These are phyloP conservation scores for Cichlasoma orientale DNA, from an alignment of 2,797 vertebrate genomes.

Conservation along the genomic window DNA sequence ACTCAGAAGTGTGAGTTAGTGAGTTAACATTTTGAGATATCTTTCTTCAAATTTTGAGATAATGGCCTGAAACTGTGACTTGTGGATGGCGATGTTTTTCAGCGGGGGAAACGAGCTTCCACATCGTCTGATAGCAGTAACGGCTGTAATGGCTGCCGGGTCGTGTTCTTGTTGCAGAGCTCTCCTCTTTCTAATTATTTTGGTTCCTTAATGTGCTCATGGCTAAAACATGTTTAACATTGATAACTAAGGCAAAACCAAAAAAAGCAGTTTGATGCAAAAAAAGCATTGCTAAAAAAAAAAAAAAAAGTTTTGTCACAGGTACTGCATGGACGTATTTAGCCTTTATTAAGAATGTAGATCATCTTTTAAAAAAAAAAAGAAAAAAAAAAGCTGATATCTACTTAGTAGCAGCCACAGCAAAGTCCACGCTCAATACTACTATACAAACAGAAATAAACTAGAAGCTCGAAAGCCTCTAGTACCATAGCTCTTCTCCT, in stretches of 20 bases:
- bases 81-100: too few species aligned
- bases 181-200: neutral
- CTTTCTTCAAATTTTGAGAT: too few species aligned
- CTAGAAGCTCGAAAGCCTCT: neutral
- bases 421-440: neutral
- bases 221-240: neutral
- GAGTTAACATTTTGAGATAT: too few species aligned
- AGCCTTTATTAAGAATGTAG: neutral
- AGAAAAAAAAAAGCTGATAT: too few species aligned
- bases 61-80: too few species aligned
- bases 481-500: neutral
- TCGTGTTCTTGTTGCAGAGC: neutral
- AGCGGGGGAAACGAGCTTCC: too few species aligned
- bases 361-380: neutral
- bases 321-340: rapidly evolving
- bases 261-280: neutral
- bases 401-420: too few species aligned
- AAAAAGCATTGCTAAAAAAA: slow-evolving; percentile 14
- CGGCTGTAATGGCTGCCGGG: neutral
- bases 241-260: neutral
- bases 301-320: neutral
- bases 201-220: neutral
- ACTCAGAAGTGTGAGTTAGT: too few species aligned
- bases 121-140: neutral
- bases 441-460: neutral